Evolutionary conservation across 1,140 invertebrate genomes (phyloP).

Genomic region (Diuraphis noxia): DNA sequence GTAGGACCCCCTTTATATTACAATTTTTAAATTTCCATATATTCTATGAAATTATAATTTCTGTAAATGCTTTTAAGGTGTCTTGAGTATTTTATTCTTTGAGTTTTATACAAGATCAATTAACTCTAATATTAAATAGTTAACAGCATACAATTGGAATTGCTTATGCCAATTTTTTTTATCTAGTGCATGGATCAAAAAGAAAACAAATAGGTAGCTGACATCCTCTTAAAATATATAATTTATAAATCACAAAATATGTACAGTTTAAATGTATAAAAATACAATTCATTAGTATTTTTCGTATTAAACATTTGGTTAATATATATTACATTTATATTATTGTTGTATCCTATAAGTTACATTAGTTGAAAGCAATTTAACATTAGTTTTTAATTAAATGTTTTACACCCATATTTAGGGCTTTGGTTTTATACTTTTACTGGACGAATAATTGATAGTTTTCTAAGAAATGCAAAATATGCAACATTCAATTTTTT

Average conservation of each 20-base stretch:
- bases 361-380: not conserved
- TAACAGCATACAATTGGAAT: not conserved
- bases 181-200: not conserved
- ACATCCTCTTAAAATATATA: not conserved
- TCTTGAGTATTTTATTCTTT: not conserved
- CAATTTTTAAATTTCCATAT: not conserved
- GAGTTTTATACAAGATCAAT: not conserved
- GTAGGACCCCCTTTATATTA: no score
- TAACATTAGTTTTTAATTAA: not conserved
- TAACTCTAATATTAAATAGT: not conserved
- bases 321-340: not conserved
- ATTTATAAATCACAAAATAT: not conserved
- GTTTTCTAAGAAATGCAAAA: not conserved
- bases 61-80: not conserved
- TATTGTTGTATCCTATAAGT: not conserved
- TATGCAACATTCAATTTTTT: not conserved
- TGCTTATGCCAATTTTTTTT: no score
- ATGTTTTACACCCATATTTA: not conserved
- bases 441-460: no score
- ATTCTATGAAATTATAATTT: not conserved
- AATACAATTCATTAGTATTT: not conserved
- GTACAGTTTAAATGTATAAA: not conserved
- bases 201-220: not conserved
- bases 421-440: not conserved
- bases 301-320: not conserved